Base-by-base conservation (phyloP, 2,113 vertebrate genomes). In the Nerophis lumbriciformis region DNA sequence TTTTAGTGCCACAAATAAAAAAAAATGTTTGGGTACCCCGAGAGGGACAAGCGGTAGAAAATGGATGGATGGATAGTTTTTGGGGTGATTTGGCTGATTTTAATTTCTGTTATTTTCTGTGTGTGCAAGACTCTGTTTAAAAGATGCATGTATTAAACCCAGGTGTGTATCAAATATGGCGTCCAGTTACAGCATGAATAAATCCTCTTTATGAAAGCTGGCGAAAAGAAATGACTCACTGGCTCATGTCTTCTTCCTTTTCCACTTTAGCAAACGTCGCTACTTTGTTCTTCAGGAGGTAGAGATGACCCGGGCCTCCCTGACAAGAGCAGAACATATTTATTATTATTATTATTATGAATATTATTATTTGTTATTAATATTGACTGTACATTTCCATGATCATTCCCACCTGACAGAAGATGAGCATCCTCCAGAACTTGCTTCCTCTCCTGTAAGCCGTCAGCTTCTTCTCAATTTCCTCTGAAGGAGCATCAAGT, bases 261-360 rank as follows among this genome's bases (percentile, higher is more conserved):
- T 97, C 96, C 85, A 99, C 95, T 85, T 99, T 98, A 69, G 97
- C 97, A 0, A 99, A 99, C 1, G 97, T 99, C 59, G 96, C 96
- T 28, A 99, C 97, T 84, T 99, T 99, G 83, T 99, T 99, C 89
- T 98, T 98, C 79, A 99, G 83, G 74, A 99, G 81, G 75, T 99
- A 99, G 16, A 99, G 88, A 80, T 99, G 94, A 39, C 97, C 97
- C 0, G 97, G 97, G 9, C 97, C 97, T 9, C 97, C 97, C 97
- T 99, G 21, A 62, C 8, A 19, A 45, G 69, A 54, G 58, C 48
- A 62, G 63, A 48, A 55, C 65, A 21, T n/a, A 12, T 44, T 48
- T 53, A 11, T 48, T 50, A 61, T 28, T 5, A 5, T 6, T 8
- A 39, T 28, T 28, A 28, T 28, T 2, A 28, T 28, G 28, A 28